Conservation (phyloP, 2,113 vertebrate genomes). For the Poeciliopsis turrubarensis region DNA sequence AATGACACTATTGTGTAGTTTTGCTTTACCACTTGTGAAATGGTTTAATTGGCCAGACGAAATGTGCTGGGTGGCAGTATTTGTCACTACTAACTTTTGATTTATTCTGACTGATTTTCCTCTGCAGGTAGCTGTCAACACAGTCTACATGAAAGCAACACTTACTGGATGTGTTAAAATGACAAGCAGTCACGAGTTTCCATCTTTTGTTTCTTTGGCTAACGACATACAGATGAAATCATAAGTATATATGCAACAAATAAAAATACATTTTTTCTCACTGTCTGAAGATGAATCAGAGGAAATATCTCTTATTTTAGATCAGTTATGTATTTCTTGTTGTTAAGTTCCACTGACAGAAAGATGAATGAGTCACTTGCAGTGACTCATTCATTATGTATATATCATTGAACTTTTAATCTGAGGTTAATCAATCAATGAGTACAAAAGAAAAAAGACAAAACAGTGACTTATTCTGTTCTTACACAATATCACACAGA, state of each 20-base stretch:
- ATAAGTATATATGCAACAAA: too few relatives aligned
- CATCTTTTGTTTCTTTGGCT: neutral
- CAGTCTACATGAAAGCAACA: neutral
- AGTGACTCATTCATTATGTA: too few relatives aligned
- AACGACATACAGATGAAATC: neutral
- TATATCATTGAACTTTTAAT: too few relatives aligned
- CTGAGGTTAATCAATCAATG: too few relatives aligned
- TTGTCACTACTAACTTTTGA: slow-evolving; percentile 1
- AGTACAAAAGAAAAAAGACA: too few relatives aligned
- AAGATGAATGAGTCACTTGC: too few relatives aligned
- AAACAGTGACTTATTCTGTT: too few relatives aligned
- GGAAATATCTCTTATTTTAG: too few relatives aligned
- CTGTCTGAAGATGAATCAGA: too few relatives aligned
- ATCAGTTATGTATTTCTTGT: too few relatives aligned
- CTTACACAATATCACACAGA: too few relatives aligned
- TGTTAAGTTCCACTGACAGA: too few relatives aligned
- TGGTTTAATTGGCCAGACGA: neutral
- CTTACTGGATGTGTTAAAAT: neutral
- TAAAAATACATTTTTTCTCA: neutral
- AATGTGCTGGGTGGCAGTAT: neutral
- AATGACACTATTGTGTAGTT: neutral
- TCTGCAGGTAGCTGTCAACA: slow-evolving; percentile 7
- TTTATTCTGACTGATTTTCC: neutral
- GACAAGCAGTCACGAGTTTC: neutral
- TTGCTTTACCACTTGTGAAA: neutral